Evolutionary conservation across 2,797 vertebrate genomes (phyloP).

Genomic region (Pangasius krempfi): DNA sequence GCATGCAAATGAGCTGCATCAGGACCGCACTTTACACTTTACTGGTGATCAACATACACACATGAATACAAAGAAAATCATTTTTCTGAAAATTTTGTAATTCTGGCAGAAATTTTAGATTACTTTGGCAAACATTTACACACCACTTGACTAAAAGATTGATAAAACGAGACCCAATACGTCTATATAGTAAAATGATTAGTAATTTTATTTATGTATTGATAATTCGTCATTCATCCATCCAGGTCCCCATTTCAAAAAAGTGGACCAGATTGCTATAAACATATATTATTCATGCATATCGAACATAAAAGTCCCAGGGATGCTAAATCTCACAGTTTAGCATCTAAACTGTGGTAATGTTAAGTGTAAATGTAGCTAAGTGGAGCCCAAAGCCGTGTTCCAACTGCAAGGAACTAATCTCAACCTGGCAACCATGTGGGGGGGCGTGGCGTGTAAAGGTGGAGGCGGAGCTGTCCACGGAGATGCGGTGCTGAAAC

Average conservation of each 20-base stretch:
- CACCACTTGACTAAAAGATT: background rate
- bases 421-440: background rate
- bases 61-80: background rate
- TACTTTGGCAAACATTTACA: background rate
- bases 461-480: conserved; percentile 17
- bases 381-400: background rate
- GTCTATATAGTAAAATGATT: background rate
- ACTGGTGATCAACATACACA: background rate
- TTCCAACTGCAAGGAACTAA: no score
- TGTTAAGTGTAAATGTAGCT: background rate
- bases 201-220: no score
- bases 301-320: background rate
- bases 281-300: background rate
- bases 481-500: conserved; percentile 17
- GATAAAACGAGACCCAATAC: background rate
- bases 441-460: background rate
- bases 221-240: no score
- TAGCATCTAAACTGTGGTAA: background rate
- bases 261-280: background rate
- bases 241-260: background rate
- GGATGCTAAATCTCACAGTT: background rate
- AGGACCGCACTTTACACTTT: background rate
- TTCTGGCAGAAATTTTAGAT: background rate
- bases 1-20: background rate
- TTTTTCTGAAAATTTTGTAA: background rate